phyloP scores from a whole-genome alignment of 2,888 invertebrate genomes.

The Troilus luridus region DNA sequence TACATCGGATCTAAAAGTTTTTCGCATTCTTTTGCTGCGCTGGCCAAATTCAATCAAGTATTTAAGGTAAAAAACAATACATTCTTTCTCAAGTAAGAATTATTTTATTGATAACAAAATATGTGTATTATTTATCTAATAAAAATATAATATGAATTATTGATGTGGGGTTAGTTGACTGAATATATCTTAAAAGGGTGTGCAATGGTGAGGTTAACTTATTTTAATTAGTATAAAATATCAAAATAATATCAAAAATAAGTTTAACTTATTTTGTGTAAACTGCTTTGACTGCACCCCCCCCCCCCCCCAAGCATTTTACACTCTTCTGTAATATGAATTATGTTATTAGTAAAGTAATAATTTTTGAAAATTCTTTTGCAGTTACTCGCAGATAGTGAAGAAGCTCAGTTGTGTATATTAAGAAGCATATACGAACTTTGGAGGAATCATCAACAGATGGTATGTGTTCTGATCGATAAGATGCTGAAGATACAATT shows the following conservation, averaged over 20 bases:
- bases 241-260: too few relatives aligned
- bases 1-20: constrained; percentile 97
- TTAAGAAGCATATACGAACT: constrained; percentile 92
- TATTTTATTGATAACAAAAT: too few relatives aligned
- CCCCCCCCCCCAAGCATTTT: too few relatives aligned
- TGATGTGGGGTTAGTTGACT: too few relatives aligned
- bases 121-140: too few relatives aligned
- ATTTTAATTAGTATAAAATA: too few relatives aligned
- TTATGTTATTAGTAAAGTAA: neutral
- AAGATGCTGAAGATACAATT: constrained; percentile 98
- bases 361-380: neutral
- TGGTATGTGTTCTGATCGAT: constrained; percentile 96
- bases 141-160: too few relatives aligned
- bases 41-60: constrained; percentile 94
- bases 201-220: too few relatives aligned
- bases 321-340: too few relatives aligned
- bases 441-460: constrained; percentile 97
- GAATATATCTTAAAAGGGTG: too few relatives aligned
- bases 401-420: constrained; percentile 95
- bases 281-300: too few relatives aligned
- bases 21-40: constrained; percentile 98
- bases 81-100: constrained; percentile 39
- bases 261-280: too few relatives aligned
- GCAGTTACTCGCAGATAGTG: constrained; percentile 90
- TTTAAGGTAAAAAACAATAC: constrained; percentile 79